These are phyloP conservation scores for Lasioglossum villosulum DNA, from an alignment of 2,888 invertebrate species.

Conservation along the genomic window DNA sequence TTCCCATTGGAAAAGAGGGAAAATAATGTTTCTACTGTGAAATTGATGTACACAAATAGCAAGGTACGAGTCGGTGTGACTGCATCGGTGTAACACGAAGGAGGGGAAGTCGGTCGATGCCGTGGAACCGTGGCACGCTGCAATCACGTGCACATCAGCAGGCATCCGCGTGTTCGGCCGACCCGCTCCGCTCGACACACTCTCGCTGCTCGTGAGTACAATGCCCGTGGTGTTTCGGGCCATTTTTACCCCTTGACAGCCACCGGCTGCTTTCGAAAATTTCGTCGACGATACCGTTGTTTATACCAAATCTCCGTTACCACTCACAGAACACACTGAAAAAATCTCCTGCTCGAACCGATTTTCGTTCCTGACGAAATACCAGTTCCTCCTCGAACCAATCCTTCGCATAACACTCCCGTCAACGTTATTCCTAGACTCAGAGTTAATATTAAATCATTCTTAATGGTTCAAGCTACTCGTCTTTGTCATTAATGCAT, in stretches of 20 bases:
- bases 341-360: neutral
- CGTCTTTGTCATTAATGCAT: too few species aligned
- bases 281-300: neutral
- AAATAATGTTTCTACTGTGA: constrained; percentile 39
- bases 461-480: too few species aligned
- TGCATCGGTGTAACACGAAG: constrained; percentile 63
- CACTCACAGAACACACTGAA: neutral
- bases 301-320: neutral
- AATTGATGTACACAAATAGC: constrained; percentile 51
- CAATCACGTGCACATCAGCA: constrained; percentile 83
- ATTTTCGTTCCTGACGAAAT: neutral
- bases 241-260: constrained; percentile 39
- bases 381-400: neutral
- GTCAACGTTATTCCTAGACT: neutral
- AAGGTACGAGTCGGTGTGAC: constrained; percentile 45
- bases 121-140: constrained; percentile 76
- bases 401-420: neutral
- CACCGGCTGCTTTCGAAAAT: constrained; percentile 4
- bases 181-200: constrained; percentile 62
- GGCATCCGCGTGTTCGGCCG: constrained; percentile 81
- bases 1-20: constrained; percentile 6
- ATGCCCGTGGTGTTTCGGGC: constrained; percentile 49
- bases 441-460: too few species aligned
- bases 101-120: constrained; percentile 81
- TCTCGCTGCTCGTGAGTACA: constrained; percentile 53